Evolutionary conservation across 1,140 invertebrate species (phyloP), one percentile per base, ranked within the genome.

Genomic region (Holcopasites calliopsidis): DNA sequence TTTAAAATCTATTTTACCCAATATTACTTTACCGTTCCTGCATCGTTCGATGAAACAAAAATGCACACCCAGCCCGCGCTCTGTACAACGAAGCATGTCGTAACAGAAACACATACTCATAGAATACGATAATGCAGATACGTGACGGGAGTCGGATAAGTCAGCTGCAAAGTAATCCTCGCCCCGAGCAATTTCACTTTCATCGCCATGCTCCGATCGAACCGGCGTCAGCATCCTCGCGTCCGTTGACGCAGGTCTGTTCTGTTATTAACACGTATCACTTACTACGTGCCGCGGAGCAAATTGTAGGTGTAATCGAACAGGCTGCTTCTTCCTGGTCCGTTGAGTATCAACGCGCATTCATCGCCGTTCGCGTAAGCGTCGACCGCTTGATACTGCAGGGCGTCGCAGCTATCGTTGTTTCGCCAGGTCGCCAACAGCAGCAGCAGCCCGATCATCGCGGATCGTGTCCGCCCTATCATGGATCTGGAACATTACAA

Each of bases 241-340:
- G 3, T 7, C 5, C 47, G 23, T n/a, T n/a, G n/a, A n/a, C n/a
- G n/a, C n/a, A n/a, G n/a, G n/a, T n/a, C n/a, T n/a, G n/a, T n/a
- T n/a, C n/a, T 18, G 44, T 47, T 47, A 42, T 47, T 47, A 31
- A 8, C 33, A n/a, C n/a, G n/a, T n/a, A 8, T 31, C 38, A 95
- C 94, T 95, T 92, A 95, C 95, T 93, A 90, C 54, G 92, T 91
- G 77, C 95, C 95, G 83, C 96, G 93, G 8, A 97, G 93, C 61
- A 96, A 92, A 91, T 97, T 97, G 68, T 95, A 93, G 81, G 95
- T 95, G 88, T 97, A 97, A 89, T 97, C 96, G 85, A 95, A 97
- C 35, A 95, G 93, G 74, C 94, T 96, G 71, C 95, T 95, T 79
- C 95, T 93, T 71, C 95, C 95, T 0, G 94, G 94, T 21, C 95